Evolutionary conservation across 2,888 invertebrate genomes (phyloP).

Genomic region (Zeuzera pyrina): DNA sequence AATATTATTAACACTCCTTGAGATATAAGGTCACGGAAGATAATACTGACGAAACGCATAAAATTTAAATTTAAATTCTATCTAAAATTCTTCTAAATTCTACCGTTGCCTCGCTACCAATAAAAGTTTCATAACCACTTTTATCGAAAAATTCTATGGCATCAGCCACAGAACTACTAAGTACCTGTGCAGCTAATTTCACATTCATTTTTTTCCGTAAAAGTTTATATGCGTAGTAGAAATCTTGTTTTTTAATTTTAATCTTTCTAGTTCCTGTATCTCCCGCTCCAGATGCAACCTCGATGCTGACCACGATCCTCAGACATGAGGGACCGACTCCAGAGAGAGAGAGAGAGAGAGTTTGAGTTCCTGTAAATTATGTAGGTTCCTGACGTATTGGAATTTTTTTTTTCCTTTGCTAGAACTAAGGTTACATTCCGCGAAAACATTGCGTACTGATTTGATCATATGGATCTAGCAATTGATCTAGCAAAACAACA

Average conservation of each 20-base stretch:
- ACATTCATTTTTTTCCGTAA: conserved; percentile 13
- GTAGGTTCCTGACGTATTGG: conserved; percentile 8
- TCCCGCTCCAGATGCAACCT: too few species aligned
- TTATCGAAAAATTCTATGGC: conserved; percentile 10
- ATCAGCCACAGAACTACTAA: conserved; percentile 14
- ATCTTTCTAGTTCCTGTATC: conserved; percentile 14
- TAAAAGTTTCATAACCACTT: conserved; percentile 7
- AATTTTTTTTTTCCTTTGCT: conserved; percentile 2
- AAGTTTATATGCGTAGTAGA: conserved; percentile 8
- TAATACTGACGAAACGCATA: too few species aligned
- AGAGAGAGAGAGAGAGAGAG: too few species aligned
- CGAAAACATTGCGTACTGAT: conserved; percentile 10
- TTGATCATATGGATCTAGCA: conserved; percentile 14
- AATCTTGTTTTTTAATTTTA: conserved; percentile 9
- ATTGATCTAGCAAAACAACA: too few species aligned
- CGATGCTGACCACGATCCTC: too few species aligned
- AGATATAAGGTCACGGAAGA: too few species aligned
- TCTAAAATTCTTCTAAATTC: neutral
- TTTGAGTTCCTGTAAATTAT: conserved; percentile 15
- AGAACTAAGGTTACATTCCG: conserved; percentile 5
- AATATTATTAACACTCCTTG: too few species aligned
- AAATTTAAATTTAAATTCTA: too few species aligned
- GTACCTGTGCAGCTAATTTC: conserved; percentile 10
- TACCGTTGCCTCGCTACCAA: conserved; percentile 12
- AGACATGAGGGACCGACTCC: too few species aligned